phyloP scores from a whole-genome alignment of 2,797 vertebrate species.

The Balearica regulorum region DNA sequence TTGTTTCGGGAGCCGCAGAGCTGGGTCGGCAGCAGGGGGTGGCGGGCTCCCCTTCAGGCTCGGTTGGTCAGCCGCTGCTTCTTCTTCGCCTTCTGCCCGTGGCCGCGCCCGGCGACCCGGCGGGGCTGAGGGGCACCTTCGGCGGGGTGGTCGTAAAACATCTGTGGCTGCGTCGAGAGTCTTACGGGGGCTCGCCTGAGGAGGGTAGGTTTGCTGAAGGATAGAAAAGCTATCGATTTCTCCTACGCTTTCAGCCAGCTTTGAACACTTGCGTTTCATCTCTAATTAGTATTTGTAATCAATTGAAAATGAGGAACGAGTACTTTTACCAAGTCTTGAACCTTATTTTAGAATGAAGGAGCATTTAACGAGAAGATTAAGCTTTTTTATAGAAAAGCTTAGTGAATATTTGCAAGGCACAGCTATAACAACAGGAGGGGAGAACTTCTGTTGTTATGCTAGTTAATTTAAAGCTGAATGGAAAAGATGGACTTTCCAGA shows the following conservation, averaged over 20 bases:
- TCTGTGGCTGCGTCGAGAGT: fast-evolving
- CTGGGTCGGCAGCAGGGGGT: not conserved
- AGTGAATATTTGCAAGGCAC: not conserved
- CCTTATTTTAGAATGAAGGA: not conserved
- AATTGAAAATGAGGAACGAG: fast-evolving
- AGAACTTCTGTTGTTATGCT: fast-evolving
- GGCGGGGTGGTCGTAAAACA: fast-evolving
- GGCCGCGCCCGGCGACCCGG: not conserved
- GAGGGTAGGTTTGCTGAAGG: not conserved
- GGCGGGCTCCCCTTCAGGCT: fast-evolving
- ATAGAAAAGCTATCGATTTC: fast-evolving
- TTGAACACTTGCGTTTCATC: fast-evolving
- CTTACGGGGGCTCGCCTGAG: fast-evolving
- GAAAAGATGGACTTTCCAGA: not conserved
- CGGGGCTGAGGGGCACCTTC: not conserved
- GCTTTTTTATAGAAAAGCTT: not conserved
- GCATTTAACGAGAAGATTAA: fast-evolving
- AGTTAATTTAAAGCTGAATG: not conserved
- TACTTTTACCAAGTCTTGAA: not conserved
- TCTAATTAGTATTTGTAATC: not conserved
- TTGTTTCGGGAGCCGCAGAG: fast-evolving
- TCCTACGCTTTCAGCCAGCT: not conserved
- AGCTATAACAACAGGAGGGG: not conserved
- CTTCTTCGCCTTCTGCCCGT: no score
- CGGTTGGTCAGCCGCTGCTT: no score